Conservation (phyloP, 2,113 vertebrate species). For the Notothenia coriiceps region DNA sequence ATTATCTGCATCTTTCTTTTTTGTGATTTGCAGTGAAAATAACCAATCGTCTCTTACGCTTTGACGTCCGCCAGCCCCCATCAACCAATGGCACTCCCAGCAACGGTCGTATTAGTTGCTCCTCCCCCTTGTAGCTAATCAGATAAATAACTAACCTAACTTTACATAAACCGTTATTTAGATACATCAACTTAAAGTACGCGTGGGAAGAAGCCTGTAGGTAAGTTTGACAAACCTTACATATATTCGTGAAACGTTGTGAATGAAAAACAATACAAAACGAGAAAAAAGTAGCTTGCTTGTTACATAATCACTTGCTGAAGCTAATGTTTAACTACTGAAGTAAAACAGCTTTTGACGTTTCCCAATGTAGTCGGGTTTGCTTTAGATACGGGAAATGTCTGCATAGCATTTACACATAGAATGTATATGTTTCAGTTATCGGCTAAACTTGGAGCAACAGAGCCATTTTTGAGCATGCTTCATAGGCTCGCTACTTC, state of each 20-base stretch:
- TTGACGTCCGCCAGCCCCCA: neutral
- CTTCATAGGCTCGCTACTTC: slow-evolving; percentile 39
- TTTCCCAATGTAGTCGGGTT: neutral
- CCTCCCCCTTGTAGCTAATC: neutral
- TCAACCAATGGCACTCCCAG: too few relatives aligned
- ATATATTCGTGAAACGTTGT: neutral
- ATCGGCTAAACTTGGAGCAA: neutral
- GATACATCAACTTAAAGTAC: neutral
- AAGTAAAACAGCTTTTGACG: neutral
- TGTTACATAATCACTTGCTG: neutral
- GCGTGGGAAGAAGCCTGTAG: neutral
- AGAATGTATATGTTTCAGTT: neutral
- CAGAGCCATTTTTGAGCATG: slow-evolving; percentile 29
- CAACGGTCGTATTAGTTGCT: too few relatives aligned
- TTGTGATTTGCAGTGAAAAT: slow-evolving; percentile 13
- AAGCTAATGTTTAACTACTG: neutral
- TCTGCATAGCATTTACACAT: neutral
- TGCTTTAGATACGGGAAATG: neutral
- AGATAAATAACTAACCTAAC: too few relatives aligned
- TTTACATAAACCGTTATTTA: neutral
- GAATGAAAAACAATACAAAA: neutral
- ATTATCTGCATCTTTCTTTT: neutral
- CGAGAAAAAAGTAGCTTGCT: neutral
- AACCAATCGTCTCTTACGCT: slow-evolving; percentile 30
- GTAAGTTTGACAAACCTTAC: neutral